Evolutionary conservation across 1,140 invertebrate genomes (phyloP).

Genomic region (Dolichoris vasculosae): DNA sequence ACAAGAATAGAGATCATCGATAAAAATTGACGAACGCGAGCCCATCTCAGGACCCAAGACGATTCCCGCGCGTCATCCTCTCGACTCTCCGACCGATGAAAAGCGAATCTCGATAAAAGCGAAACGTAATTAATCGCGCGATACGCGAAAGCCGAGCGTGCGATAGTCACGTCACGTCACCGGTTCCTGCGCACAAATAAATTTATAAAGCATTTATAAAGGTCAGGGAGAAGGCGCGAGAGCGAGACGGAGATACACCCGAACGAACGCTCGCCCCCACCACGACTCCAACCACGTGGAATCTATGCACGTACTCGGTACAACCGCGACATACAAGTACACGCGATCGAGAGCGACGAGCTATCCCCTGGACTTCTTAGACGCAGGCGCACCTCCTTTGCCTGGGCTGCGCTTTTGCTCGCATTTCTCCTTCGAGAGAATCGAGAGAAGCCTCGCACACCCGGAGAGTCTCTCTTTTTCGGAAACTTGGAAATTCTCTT

Average conservation of each 20-base stretch:
- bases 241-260: neutral
- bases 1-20: no score
- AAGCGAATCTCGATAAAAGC: neutral
- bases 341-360: neutral
- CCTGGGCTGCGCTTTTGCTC: neutral
- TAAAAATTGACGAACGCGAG: no score
- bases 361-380: constrained; percentile 4
- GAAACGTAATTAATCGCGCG: neutral
- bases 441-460: neutral
- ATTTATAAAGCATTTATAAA: neutral
- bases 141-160: neutral
- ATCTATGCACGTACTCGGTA: constrained; percentile 22
- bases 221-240: constrained; percentile 2
- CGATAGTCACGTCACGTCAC: neutral
- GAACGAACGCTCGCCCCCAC: neutral
- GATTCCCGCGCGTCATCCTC: no score
- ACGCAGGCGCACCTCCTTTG: neutral
- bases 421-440: neutral
- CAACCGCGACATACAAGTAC: neutral
- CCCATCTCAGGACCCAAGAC: no score
- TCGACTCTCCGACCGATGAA: neutral
- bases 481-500: neutral
- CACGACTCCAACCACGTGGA: neutral
- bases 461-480: no score
- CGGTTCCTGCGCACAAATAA: neutral